These are phyloP conservation scores for Dipus sagitta DNA, from an alignment of 2,797 vertebrate genomes.

Conservation along the genomic window DNA sequence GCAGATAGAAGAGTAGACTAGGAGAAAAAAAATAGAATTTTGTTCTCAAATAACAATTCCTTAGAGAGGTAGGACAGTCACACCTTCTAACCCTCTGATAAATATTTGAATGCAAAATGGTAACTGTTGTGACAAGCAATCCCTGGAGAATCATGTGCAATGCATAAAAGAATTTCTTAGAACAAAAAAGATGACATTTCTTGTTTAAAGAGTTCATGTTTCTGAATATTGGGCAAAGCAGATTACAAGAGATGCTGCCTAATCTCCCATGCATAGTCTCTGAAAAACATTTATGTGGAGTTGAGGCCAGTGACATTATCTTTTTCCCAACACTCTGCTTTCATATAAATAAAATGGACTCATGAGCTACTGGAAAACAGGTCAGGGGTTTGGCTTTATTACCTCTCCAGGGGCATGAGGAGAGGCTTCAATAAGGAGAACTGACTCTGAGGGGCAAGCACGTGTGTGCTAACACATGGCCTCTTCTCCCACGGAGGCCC, in stretches of 20 bases:
- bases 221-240: conserved; percentile 5
- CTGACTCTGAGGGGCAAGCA: neutral
- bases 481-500: conserved; percentile 7
- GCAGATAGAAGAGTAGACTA: neutral
- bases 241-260: neutral
- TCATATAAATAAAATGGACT: conserved; percentile 41
- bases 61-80: neutral
- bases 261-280: neutral
- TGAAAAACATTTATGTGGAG: conserved; percentile 43
- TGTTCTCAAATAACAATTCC: neutral
- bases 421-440: conserved; percentile 6
- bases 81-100: neutral
- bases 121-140: neutral
- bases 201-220: conserved; percentile 1
- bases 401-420: neutral
- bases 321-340: conserved; percentile 11
- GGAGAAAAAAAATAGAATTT: conserved; percentile 31
- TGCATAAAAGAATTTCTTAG: neutral
- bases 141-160: neutral
- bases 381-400: conserved; percentile 66
- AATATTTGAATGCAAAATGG: neutral
- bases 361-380: conserved; percentile 19
- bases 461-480: neutral
- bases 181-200: conserved; percentile 22
- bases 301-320: conserved; percentile 24